Base-by-base conservation (phyloP, 64 coral and sea anemone species). In the Stylophora pistillata region DNA sequence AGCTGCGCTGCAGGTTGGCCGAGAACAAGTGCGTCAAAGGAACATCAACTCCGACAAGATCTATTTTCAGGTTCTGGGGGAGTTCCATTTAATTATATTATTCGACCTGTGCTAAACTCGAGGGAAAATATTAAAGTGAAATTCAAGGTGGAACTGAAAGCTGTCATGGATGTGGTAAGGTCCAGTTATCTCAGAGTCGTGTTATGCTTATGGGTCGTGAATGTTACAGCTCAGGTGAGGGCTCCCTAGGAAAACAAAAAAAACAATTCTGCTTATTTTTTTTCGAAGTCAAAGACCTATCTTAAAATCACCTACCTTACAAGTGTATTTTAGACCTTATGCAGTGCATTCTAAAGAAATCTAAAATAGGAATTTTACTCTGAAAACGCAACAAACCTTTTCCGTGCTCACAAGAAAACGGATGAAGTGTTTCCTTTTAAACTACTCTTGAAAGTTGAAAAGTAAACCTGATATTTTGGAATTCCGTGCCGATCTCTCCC, bases 101-200 rank as follows among this genome's bases (percentile, higher is more conserved):
- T 88, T 7, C 76, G 86, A 60, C 91, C 91, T 15, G 91, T 88
- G 1, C 9, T 73, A 16, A 28, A 93, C 78, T 32, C 60, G 16
- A 73, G 18, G 18, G 1, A 88, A 13, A 21, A 78, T 0, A 11
- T 93, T 15, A 93, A 88, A 26, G 53, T 93, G 5, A 88, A 77
- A 18, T 83, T 93, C 75, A 33, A 37, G 14, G 31, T 93, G 1
- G 59, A 88, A 15, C 32, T 93, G 20, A 93, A 70, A 63, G 73
- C 87, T 76, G 85, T 93, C 47, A 77, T 88, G n/a, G 91, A 93
- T 29, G 81, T 93, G 77, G 91, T 93, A 69, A 93, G 91, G 66
- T 20, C 73, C 16, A 47, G 1, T 10, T 3, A 28, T 34, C 14
- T 32, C 14, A 33, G 13, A 33, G 20, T 7, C 56, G 6, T 12